Conservation (phyloP, 2,797 vertebrate genomes). For the Buceros bicornis region DNA sequence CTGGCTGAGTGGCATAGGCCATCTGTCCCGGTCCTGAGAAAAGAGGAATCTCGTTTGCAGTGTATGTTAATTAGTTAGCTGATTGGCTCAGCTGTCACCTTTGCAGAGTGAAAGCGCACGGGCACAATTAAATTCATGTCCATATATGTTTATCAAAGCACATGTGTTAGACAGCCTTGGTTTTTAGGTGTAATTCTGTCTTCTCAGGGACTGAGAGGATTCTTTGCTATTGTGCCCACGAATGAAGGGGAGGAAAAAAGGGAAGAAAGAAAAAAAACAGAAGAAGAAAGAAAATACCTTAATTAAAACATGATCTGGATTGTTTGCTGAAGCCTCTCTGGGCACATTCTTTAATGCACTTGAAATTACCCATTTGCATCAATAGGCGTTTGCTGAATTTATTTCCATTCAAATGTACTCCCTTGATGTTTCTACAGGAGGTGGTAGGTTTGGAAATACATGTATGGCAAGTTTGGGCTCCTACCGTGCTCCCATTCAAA, state of each 20-base stretch:
- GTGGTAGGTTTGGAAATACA: slow-evolving; percentile 62
- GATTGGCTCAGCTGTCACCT: slow-evolving; percentile 79
- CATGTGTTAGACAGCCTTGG: slow-evolving; percentile 9
- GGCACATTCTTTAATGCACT: slow-evolving; percentile 53
- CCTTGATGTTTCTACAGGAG: slow-evolving; percentile 70
- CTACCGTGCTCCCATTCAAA: slow-evolving; percentile 49
- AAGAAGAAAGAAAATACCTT: slow-evolving; percentile 56
- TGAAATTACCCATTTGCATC: slow-evolving; percentile 69
- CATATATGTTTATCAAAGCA: slow-evolving; percentile 65
- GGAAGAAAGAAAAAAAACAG: background rate
- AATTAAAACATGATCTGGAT: slow-evolving; percentile 70
- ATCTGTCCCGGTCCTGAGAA: slow-evolving; percentile 79
- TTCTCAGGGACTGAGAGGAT: slow-evolving; percentile 16
- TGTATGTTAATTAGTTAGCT: slow-evolving; percentile 78
- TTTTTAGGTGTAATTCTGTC: slow-evolving; percentile 61
- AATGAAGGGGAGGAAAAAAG: slow-evolving; percentile 8
- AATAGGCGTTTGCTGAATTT: slow-evolving; percentile 59
- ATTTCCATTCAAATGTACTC: slow-evolving; percentile 66
- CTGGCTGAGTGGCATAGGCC: slow-evolving; percentile 78
- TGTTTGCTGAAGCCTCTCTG: slow-evolving; percentile 64
- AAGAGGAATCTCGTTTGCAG: slow-evolving; percentile 75
- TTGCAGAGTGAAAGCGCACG: slow-evolving; percentile 48
- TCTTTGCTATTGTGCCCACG: slow-evolving; percentile 33
- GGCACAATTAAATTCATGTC: slow-evolving; percentile 68
- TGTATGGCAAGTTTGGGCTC: slow-evolving; percentile 56